Percentiles rank a stretch among this genome's conserved stretches.
Evolutionary conservation across 2,113 vertebrate species (phyloP).

Genomic region (Datnioides undecimradiatus): DNA sequence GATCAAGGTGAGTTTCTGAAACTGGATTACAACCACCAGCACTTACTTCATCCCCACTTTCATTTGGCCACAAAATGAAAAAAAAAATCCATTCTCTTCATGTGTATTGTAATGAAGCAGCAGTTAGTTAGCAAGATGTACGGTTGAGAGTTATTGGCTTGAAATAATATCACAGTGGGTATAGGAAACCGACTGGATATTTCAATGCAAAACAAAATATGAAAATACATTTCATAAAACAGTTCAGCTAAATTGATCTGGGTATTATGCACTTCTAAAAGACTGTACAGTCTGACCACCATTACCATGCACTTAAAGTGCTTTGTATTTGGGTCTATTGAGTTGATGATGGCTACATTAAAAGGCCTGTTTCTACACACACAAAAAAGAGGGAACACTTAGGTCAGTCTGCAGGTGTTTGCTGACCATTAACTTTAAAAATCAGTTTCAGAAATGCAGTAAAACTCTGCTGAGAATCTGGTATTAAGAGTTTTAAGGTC

Average conservation of each 20-base stretch:
- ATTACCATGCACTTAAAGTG: background rate
- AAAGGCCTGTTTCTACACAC: conserved; percentile 15
- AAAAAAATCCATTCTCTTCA: background rate
- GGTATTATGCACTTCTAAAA: background rate
- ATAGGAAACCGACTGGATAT: conserved; percentile 1
- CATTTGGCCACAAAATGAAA: background rate
- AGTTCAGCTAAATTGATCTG: conserved; percentile 2
- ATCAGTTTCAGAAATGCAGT: background rate
- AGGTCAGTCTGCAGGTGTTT: background rate
- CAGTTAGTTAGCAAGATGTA: conserved; percentile 8
- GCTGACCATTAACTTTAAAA: background rate
- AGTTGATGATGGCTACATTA: too few species aligned
- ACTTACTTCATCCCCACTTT: background rate
- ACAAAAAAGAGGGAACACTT: conserved; percentile 11
- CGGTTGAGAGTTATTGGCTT: background rate
- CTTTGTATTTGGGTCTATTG: conserved; percentile 27
- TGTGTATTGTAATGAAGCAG: background rate
- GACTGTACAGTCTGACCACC: background rate
- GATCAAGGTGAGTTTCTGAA: conserved; percentile 35
- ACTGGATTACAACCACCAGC: conserved; percentile 34
- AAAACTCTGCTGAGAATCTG: background rate
- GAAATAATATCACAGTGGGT: background rate
- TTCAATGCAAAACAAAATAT: background rate
- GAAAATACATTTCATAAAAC: background rate
- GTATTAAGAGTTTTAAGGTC: background rate